Evolutionary conservation across 2,113 vertebrate species (phyloP), one percentile per base, ranked within the genome.

Genomic region (Eurypyga helias): DNA sequence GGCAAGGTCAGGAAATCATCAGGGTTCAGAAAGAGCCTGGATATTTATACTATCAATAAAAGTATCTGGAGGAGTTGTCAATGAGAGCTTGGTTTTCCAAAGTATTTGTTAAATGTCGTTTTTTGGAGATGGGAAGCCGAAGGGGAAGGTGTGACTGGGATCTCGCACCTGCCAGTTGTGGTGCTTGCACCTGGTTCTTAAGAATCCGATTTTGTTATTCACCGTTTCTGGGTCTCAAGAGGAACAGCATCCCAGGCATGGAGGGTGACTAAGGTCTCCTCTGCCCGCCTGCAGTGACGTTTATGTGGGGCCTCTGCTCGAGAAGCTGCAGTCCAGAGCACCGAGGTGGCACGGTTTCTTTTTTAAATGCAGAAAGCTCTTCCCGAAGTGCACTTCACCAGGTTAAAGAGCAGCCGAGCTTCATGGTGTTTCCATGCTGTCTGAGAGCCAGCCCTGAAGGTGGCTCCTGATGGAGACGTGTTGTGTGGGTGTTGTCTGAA

Each of bases 281-380:
- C 45, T 83, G 48, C 38, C 72, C 60, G 45, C 58, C 54, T 41
- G 26, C 12, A 3, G 38, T 33, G 19, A 34, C 9, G 0, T 54
- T 62, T 21, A 0, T 3, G 1, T 0, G 1, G 69, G 29, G 73
- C 24, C 28, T 70, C 38, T 73, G 15, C 62, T 24, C 5, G 12
- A 72, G 69, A 51, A 62, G 41, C 60, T 55, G 69, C 64, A 67
- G 8, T 36, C 25, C 76, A 1, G 4, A 89, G 46, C 17, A 3
- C 58, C 4, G 6, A 58, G 48, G 41, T 46, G 76, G 33, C 46
- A 72, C 12, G 8, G 46, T 76, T 28, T 25, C 43, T 60, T 46
- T 66, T 58, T 25, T 25, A 76, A 66, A 41, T 31, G 19, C 19
- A 62, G 62, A 60, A 87, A 60, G 21, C 62, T 61, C 45, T 71